Conservation (phyloP, 2,797 vertebrate genomes). For the Eulemur albifrons region DNA sequence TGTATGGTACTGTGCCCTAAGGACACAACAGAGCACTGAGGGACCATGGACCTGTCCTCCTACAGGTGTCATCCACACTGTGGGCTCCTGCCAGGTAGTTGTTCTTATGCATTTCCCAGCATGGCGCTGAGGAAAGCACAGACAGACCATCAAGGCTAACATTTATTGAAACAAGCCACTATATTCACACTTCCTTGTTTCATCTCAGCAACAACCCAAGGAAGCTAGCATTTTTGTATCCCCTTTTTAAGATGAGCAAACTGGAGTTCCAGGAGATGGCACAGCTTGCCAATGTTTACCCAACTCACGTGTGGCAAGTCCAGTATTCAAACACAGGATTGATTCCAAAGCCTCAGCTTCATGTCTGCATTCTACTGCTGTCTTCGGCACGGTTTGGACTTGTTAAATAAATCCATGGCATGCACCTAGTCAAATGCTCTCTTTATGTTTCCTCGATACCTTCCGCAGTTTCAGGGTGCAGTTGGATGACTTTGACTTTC, state of each 20-base stretch:
- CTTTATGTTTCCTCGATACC: neutral
- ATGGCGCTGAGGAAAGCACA: rapidly evolving
- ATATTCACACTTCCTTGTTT: neutral
- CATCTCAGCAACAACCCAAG: neutral
- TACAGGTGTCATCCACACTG: neutral
- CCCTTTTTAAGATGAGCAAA: neutral
- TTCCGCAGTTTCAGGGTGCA: neutral
- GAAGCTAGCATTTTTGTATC: neutral
- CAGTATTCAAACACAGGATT: neutral
- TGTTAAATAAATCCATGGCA: neutral
- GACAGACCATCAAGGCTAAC: neutral
- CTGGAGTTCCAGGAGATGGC: neutral
- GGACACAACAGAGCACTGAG: neutral
- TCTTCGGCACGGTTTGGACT: neutral
- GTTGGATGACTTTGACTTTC: neutral
- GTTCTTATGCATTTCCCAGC: neutral
- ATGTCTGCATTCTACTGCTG: neutral
- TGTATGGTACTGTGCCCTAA: neutral
- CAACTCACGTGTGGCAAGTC: neutral
- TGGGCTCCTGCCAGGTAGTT: neutral
- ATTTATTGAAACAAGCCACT: neutral
- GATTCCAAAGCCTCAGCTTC: neutral
- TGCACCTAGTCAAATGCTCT: neutral
- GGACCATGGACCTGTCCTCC: neutral
- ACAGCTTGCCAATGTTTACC: neutral